Base-by-base conservation (phyloP, 1,140 invertebrate genomes). In the Drosophila bocqueti region DNA sequence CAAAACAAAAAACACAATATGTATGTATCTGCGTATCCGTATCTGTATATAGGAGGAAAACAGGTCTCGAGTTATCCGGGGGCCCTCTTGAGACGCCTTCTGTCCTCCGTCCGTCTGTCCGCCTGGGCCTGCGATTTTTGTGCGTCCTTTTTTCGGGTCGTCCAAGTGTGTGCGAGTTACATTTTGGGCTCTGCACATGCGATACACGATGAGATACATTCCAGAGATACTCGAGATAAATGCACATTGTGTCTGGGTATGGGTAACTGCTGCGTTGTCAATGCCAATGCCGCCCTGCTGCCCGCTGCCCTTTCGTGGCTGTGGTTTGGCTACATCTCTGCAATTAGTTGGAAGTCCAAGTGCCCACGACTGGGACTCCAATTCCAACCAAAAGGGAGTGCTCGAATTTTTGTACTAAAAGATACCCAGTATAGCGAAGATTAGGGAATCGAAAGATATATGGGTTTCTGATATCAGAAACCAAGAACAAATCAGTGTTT, bases 191-290 rank as follows among this genome's bases (percentile, higher is more conserved):
- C 72, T 75, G 80, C 81, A 76, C 76, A 71, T 79, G 76, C 74
- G 74, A 65, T 63, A 63, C 76, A 77, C 78, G 74, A 62, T 46
- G 55, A 87, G 71, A 87, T 87, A 86, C 83, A 86, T 86, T 86
- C 79, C 76, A 66, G 40, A 87, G 83, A 86, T 86, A 86, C 76
- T 86, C 79, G 64, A 83, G 79, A 86, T 83, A 86, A 81, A 74
- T 85, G 68, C 64, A 81, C 50, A 78, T 57, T 49, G 59, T 55
- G 61, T 49, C 46, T 58, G 29, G 11, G 29, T 66, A 34, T 58
- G 47, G 7, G 24, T 66, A 58, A 71, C 54, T 79, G 61, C 65
- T 60, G 79, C 50, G 65, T 68, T 78, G 79, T 82, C 80, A 81
- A 77, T 74, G 80, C 67, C 79, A 68, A 49, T 76, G 61, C 59